Base-by-base conservation (phyloP, 2,888 invertebrate genomes). In the Melanchra persicariae region DNA sequence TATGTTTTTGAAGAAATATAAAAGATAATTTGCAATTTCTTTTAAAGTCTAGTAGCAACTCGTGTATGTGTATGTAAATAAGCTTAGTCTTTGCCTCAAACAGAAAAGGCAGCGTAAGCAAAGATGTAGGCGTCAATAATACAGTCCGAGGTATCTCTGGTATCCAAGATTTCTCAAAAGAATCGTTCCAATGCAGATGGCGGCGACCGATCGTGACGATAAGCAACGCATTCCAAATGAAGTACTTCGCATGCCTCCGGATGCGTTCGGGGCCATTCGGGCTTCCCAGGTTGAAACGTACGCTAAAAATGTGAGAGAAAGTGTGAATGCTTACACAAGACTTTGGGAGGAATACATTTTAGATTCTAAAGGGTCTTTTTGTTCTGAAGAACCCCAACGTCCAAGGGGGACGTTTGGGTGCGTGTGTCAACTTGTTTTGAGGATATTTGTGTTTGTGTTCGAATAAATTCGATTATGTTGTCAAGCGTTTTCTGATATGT, bases 221-320 rank as follows among this genome's bases (percentile, higher is more conserved):
- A 84, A 78, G 76, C 81, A 71, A 78, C 80, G 76, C 79, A 77
- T 84, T 76, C 70, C 68, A 84, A 84, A 84, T 84, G 81, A 82
- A 84, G 84, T 65, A 57, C 54, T 84, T 84, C 81, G 84, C 82
- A 82, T 78, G 78, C 82, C 30, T 59, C 77, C 62, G 58, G 62
- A 84, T 78, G 74, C 60, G 70, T 82, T 76, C 74, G 74, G 67
- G 45, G 76, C 70, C 51, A 68, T 52, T 77, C 65, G 55, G 62
- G 34, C 30, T 51, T 64, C 9, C 34, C 76, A 71, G 77, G 74
- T 74, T 67, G 57, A 74, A 76, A 77, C 66, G 69, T 80, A 70
- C 66, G 73, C 73, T 73, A 66, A 72, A 73, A 76, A 76, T 80
- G 64, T 66, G 43, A 73, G 60, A 58, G 30, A 67, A 79, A 78